A percentile compares a stretch with the other conserved stretches of the same genome.
phyloP scores from a whole-genome alignment of 2,888 invertebrate species.

The Allophyes oxyacanthae region DNA sequence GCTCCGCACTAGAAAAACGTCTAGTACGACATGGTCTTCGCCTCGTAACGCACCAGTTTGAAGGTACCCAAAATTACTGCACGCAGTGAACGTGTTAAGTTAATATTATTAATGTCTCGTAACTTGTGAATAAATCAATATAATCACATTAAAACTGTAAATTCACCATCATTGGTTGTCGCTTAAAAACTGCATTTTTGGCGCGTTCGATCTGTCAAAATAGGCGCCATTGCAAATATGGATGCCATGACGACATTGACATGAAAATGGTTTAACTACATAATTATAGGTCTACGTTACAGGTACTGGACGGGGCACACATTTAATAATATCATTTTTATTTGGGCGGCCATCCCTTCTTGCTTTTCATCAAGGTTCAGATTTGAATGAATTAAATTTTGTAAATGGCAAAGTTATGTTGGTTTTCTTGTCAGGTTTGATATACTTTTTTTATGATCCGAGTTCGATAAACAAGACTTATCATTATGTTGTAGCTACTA shows the following conservation, averaged over 20 bases:
- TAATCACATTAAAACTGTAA: constrained; percentile 54
- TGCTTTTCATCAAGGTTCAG: neutral
- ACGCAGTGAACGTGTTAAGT: too few relatives aligned
- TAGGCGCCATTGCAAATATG: constrained; percentile 63
- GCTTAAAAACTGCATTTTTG: constrained; percentile 57
- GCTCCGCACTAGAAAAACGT: too few relatives aligned
- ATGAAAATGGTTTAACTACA: constrained; percentile 61
- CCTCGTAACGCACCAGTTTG: too few relatives aligned
- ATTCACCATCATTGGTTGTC: constrained; percentile 55
- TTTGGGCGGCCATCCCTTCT: neutral
- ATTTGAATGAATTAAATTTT: neutral
- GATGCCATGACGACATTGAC: constrained; percentile 65
- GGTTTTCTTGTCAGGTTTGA: constrained; percentile 34
- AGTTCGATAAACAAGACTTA: constrained; percentile 29
- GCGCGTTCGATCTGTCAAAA: constrained; percentile 57
- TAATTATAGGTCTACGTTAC: too few relatives aligned
- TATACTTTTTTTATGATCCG: constrained; percentile 42
- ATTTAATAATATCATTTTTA: neutral
- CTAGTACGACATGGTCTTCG: too few relatives aligned
- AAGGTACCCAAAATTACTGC: too few relatives aligned
- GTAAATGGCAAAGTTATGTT: neutral
- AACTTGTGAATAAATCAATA: constrained; percentile 52
- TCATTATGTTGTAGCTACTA: constrained; percentile 29
- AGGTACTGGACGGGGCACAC: constrained; percentile 21
- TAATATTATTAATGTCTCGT: constrained; percentile 35